These are phyloP conservation scores for Phengaris alcon DNA, from an alignment of 2,888 invertebrate genomes.

Conservation along the genomic window DNA sequence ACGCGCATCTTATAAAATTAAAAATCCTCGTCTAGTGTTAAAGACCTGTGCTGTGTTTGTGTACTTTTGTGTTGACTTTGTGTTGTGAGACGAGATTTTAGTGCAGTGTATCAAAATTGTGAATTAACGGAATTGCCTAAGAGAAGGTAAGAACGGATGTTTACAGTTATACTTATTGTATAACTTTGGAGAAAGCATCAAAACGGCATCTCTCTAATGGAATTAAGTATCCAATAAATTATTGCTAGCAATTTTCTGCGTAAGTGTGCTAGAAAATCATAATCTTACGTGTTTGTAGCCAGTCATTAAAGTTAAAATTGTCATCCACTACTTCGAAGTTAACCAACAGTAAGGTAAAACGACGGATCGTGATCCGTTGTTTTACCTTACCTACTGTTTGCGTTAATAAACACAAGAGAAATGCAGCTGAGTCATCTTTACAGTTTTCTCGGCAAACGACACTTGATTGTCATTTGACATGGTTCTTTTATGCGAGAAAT, in stretches of 20 bases:
- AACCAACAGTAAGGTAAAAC: too few species aligned
- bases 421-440: slow-evolving; percentile 71
- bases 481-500: slow-evolving; percentile 1
- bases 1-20: slow-evolving; percentile 43
- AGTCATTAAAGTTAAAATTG: too few species aligned
- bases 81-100: slow-evolving; percentile 68
- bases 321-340: too few species aligned
- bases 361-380: background rate
- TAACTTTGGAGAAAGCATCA: slow-evolving; percentile 57
- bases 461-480: slow-evolving; percentile 5
- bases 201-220: slow-evolving; percentile 31
- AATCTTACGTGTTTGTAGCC: too few species aligned
- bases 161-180: slow-evolving; percentile 70
- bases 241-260: background rate
- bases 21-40: slow-evolving; percentile 40
- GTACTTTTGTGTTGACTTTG: slow-evolving; percentile 62
- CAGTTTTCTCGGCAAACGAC: slow-evolving; percentile 40
- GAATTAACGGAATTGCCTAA: slow-evolving; percentile 76
- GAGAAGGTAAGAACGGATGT: slow-evolving; percentile 73
- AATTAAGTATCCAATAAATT: slow-evolving; percentile 1
- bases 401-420: slow-evolving; percentile 62
- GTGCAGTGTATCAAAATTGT: slow-evolving; percentile 72
- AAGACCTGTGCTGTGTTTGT: slow-evolving; percentile 59
- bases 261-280: too few species aligned
- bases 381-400: slow-evolving; percentile 46